A percentile compares a stretch with the other conserved stretches of the same genome.
These are phyloP conservation scores for Cyaniris semiargus DNA, from an alignment of 2,888 invertebrate genomes.

Conservation along the genomic window DNA sequence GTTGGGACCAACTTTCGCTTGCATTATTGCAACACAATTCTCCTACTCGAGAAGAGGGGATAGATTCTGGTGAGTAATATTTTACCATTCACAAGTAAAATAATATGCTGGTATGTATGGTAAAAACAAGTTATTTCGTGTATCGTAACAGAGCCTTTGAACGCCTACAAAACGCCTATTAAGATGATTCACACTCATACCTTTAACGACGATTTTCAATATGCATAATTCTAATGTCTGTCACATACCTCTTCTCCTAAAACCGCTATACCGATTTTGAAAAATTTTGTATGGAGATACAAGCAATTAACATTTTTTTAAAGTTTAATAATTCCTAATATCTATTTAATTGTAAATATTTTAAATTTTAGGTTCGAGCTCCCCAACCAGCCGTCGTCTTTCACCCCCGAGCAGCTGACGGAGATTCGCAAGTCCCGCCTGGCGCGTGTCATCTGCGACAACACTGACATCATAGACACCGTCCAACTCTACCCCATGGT, in stretches of 20 bases:
- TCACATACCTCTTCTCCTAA: no score
- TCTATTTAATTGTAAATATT: neutral
- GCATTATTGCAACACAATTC: conserved; percentile 96
- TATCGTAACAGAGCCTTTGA: neutral
- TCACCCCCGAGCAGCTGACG: conserved; percentile 91
- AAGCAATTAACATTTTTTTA: no score
- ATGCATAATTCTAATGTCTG: no score
- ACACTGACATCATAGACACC: conserved; percentile 94
- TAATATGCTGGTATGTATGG: no score
- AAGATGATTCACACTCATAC: neutral
- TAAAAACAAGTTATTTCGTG: no score
- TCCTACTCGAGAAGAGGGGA: conserved; percentile 93
- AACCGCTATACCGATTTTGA: no score
- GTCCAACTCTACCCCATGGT: conserved; percentile 96
- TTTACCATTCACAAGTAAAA: conserved; percentile 7
- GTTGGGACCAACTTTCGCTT: conserved; percentile 96
- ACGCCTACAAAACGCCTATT: neutral
- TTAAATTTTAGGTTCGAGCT: conserved; percentile 85
- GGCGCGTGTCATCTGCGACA: conserved; percentile 93
- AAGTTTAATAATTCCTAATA: neutral
- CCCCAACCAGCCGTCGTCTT: conserved; percentile 94
- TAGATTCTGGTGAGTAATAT: conserved; percentile 87
- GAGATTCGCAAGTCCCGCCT: conserved; percentile 91
- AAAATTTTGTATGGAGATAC: no score
- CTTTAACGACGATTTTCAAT: neutral